Percentiles rank a stretch among this genome's conserved stretches.
Conservation (phyloP, 1,140 invertebrate genomes). For the Platyscapa corneri region DNA sequence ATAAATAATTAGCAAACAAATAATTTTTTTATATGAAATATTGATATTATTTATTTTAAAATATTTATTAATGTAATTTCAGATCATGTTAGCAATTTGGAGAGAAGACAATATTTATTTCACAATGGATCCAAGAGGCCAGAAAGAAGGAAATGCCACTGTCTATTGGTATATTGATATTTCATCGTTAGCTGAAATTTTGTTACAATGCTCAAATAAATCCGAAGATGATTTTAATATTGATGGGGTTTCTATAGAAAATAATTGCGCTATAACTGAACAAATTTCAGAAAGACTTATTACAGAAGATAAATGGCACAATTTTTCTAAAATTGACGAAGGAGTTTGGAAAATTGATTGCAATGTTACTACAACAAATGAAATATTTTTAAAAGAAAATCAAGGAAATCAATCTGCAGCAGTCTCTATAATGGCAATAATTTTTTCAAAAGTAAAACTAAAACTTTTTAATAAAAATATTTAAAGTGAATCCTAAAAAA, state of each 20-base stretch:
- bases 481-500: too few species aligned
- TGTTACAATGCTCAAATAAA: conserved; percentile 8
- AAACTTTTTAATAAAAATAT: background rate
- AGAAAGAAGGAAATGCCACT: conserved; percentile 57
- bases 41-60: too few species aligned
- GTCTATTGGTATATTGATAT: conserved; percentile 64
- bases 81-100: conserved; percentile 66
- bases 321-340: conserved; percentile 60
- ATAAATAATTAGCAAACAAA: too few species aligned
- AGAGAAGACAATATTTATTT: conserved; percentile 62
- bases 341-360: conserved; percentile 63
- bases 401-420: conserved; percentile 60
- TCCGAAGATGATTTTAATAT: conserved; percentile 55
- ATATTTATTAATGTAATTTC: background rate
- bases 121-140: conserved; percentile 65
- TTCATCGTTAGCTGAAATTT: conserved; percentile 52
- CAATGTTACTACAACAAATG: conserved; percentile 52
- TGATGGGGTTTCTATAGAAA: conserved; percentile 60
- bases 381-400: conserved; percentile 57
- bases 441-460: conserved; percentile 63
- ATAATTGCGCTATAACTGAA: conserved; percentile 49
- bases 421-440: conserved; percentile 60
- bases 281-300: conserved; percentile 44
- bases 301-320: conserved; percentile 59
- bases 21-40: too few species aligned